Conservation (phyloP, 1,140 invertebrate species). For the Drosophila dunni region DNA sequence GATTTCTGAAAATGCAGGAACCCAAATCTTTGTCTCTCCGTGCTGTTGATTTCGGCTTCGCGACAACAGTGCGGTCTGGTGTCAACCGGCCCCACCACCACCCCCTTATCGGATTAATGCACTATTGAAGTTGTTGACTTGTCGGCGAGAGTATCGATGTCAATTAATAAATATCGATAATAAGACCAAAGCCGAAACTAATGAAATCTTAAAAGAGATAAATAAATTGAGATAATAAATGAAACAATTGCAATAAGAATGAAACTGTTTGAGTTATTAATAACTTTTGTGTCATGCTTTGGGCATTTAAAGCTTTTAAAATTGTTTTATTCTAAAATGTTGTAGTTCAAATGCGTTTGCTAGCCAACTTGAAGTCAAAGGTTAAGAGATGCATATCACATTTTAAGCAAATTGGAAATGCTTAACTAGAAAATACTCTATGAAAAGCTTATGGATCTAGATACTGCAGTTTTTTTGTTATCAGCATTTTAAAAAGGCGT, state of each 20-base stretch:
- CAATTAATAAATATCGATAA: constrained; percentile 7
- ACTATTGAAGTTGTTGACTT: constrained; percentile 6
- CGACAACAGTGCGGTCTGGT: constrained; percentile 5
- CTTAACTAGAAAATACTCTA: no score
- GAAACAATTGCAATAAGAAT: not conserved
- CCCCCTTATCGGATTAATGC: not conserved
- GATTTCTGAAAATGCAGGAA: constrained; percentile 31
- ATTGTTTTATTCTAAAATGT: not conserved
- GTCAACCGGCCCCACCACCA: not conserved
- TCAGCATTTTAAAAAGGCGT: no score
- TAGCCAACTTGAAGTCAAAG: not conserved
- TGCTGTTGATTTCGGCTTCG: not conserved
- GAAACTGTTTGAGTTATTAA: not conserved
- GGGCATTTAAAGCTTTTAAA: not conserved
- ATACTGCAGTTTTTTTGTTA: no score
- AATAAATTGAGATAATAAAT: not conserved
- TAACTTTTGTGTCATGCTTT: not conserved
- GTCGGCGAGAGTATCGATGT: constrained; percentile 1
- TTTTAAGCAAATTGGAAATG: not conserved
- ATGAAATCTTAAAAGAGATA: not conserved
- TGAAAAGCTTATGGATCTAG: no score
- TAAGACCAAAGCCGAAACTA: not conserved
- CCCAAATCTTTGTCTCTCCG: constrained; percentile 25
- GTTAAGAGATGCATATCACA: not conserved
- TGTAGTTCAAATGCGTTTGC: not conserved